phyloP scores from a whole-genome alignment of 2,888 invertebrate genomes.

The Brachylomia viminalis region DNA sequence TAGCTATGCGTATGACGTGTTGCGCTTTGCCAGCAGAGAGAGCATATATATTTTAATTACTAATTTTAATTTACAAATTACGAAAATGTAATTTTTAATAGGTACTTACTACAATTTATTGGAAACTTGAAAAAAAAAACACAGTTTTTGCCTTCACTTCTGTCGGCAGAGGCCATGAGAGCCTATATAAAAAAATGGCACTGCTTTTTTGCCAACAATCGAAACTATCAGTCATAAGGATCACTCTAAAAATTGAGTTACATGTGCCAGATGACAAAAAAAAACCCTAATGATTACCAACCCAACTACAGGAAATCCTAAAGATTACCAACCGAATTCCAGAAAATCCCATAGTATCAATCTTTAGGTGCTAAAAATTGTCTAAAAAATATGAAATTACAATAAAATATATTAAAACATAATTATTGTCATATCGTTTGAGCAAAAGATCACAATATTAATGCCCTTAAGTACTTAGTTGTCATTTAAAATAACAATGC shows the following conservation, averaged over 20 bases:
- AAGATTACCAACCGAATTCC: slow-evolving; percentile 1
- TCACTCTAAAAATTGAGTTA: background rate
- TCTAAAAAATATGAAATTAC: slow-evolving; percentile 23
- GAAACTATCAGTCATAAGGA: background rate
- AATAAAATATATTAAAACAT: slow-evolving; percentile 31
- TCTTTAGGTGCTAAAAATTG: background rate
- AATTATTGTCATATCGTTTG: slow-evolving; percentile 63
- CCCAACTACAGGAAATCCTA: background rate
- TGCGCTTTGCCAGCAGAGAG: too few species aligned
- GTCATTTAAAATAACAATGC: slow-evolving; percentile 29
- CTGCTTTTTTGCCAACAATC: background rate
- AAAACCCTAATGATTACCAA: slow-evolving; percentile 13
- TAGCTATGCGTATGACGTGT: too few species aligned
- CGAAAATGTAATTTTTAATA: background rate
- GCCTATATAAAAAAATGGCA: background rate
- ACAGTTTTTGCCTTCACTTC: background rate
- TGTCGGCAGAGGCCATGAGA: background rate
- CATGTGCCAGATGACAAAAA: background rate
- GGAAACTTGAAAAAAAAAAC: background rate
- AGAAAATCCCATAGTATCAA: background rate
- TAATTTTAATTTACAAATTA: background rate
- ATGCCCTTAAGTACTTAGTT: slow-evolving; percentile 62
- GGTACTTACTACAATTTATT: background rate
- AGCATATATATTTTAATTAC: too few species aligned
- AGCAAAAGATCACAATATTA: slow-evolving; percentile 64